A percentile compares a stretch with the other conserved stretches of the same genome.
These are phyloP conservation scores for Deroptyus accipitrinus DNA, from an alignment of 2,113 vertebrate genomes.

Conservation along the genomic window DNA sequence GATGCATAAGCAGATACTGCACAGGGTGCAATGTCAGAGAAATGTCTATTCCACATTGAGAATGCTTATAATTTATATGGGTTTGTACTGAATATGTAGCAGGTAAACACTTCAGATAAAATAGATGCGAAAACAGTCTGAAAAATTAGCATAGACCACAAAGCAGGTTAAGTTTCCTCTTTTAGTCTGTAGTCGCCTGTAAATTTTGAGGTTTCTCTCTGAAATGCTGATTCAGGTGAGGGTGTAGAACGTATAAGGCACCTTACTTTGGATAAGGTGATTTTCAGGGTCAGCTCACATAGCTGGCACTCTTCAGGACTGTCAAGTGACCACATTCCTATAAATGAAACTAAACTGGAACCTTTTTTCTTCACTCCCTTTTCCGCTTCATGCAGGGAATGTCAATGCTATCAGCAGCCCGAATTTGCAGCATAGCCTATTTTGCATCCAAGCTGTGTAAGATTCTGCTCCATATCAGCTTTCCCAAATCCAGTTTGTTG, in stretches of 20 bases:
- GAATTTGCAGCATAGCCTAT: background rate
- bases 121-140: background rate
- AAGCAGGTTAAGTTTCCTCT: background rate
- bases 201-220: background rate
- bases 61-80: background rate
- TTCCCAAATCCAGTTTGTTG: background rate
- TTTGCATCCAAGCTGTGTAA: background rate
- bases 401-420: background rate
- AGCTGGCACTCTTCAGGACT: background rate
- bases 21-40: background rate
- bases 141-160: background rate
- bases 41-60: background rate
- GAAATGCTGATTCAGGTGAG: background rate
- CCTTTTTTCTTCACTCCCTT: background rate
- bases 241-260: background rate
- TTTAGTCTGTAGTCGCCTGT: background rate
- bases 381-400: background rate
- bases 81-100: background rate
- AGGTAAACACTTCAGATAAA: background rate
- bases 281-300: background rate
- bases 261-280: background rate
- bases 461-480: background rate
- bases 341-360: background rate
- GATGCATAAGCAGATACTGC: background rate
- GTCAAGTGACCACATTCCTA: background rate